phyloP scores from a whole-genome alignment of 1,140 invertebrate species.

The Brachionus rubens region DNA sequence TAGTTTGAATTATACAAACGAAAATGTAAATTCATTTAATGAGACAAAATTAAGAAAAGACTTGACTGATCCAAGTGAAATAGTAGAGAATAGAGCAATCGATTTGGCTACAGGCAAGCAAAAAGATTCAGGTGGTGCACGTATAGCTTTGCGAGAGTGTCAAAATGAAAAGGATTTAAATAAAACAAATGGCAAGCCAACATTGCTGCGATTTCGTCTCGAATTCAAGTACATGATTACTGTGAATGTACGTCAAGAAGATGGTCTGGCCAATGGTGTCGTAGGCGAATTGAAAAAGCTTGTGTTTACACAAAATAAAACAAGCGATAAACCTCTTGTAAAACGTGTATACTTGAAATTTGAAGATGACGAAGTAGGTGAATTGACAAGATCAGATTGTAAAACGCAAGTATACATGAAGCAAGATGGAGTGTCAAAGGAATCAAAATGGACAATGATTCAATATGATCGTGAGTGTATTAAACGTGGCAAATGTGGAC shows the following conservation, averaged over 20 bases:
- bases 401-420: too few species aligned
- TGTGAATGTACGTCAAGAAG: too few species aligned
- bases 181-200: too few species aligned
- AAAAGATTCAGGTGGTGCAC: not conserved
- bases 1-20: not conserved
- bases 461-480: not conserved
- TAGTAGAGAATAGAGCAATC: not conserved
- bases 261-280: too few species aligned
- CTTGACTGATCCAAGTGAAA: not conserved
- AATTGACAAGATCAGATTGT: too few species aligned
- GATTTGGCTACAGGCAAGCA: not conserved
- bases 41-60: too few species aligned
- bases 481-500: too few species aligned
- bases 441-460: not conserved
- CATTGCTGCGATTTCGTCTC: too few species aligned
- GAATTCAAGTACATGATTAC: too few species aligned
- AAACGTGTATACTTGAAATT: constrained; percentile 1
- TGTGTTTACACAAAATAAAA: not conserved
- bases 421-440: not conserved
- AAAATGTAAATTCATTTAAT: too few species aligned
- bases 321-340: not conserved
- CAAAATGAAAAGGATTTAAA: too few species aligned
- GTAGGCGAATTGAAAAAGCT: not conserved
- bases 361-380: not conserved
- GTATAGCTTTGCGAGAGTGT: too few species aligned